phyloP scores from a whole-genome alignment of 2,113 vertebrate genomes.

The Rallus limicola region DNA sequence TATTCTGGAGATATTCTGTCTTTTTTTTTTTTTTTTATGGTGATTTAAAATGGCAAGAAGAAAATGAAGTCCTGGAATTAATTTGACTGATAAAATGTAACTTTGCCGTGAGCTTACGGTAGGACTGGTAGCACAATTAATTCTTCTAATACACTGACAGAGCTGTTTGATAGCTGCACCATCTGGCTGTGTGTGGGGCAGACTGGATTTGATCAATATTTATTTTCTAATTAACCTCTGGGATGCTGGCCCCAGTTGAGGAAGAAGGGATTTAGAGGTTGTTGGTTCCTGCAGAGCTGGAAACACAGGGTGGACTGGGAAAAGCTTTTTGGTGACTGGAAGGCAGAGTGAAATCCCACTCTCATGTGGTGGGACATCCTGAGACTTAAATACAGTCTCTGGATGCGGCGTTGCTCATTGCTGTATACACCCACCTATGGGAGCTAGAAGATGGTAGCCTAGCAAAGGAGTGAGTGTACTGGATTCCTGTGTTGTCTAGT shows the following conservation, averaged over 20 bases:
- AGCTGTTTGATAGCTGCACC: constrained; percentile 13
- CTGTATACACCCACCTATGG: background rate
- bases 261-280: background rate
- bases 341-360: background rate
- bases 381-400: background rate
- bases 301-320: background rate
- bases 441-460: background rate
- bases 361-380: background rate
- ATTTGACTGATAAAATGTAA: constrained; percentile 27
- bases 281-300: background rate
- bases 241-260: background rate
- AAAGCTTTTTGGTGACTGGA: background rate
- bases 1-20: constrained; percentile 13
- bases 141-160: background rate
- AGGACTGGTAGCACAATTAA: background rate
- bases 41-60: constrained; percentile 29
- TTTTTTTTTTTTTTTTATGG: background rate
- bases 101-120: background rate
- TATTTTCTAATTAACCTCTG: background rate
- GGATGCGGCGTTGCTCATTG: background rate
- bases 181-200: background rate
- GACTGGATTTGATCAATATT: background rate
- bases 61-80: constrained; percentile 34
- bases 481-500: background rate
- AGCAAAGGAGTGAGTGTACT: background rate